phyloP scores from a whole-genome alignment of 1,140 invertebrate species.

The Drosophila tsacasi region DNA sequence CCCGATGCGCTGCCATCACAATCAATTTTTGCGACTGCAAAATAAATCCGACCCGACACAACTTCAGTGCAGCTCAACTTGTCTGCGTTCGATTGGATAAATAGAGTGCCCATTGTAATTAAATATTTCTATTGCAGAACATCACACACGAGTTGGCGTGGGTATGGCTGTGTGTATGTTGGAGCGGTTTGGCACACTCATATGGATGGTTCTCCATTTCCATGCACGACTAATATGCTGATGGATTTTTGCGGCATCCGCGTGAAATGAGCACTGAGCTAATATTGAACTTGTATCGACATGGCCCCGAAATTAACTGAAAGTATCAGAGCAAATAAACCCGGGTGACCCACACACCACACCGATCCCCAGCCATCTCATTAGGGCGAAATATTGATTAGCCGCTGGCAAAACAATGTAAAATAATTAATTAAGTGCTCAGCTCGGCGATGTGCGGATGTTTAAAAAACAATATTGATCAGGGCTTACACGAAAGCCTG shows the following conservation, averaged over 20 bases:
- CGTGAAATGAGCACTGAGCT: conserved; percentile 42
- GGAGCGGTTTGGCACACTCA: not conserved
- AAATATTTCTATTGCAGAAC: conserved; percentile 71
- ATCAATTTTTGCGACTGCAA: conserved; percentile 44
- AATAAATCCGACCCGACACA: conserved; percentile 28
- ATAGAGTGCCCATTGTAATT: conserved; percentile 70
- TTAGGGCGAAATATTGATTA: conserved; percentile 22
- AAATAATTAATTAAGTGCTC: conserved; percentile 14
- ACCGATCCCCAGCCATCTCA: conserved; percentile 17
- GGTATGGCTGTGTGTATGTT: not conserved
- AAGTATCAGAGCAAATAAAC: conserved; percentile 34
- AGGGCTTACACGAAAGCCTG: not conserved
- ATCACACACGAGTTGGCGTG: conserved; percentile 17
- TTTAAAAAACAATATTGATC: conserved; percentile 14
- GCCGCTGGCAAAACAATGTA: conserved; percentile 1
- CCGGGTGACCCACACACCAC: not conserved
- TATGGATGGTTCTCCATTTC: conserved; percentile 14
- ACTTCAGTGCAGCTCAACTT: conserved; percentile 1
- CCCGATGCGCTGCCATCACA: conserved; percentile 21
- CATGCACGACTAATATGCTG: conserved; percentile 21
- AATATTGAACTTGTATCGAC: conserved; percentile 49
- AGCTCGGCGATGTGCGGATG: not conserved
- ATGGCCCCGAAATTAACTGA: conserved; percentile 43
- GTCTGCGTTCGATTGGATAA: conserved; percentile 51
- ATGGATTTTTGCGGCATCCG: conserved; percentile 38